phyloP scores from a whole-genome alignment of 2,797 vertebrate species.

The Chaunax sp. region DNA sequence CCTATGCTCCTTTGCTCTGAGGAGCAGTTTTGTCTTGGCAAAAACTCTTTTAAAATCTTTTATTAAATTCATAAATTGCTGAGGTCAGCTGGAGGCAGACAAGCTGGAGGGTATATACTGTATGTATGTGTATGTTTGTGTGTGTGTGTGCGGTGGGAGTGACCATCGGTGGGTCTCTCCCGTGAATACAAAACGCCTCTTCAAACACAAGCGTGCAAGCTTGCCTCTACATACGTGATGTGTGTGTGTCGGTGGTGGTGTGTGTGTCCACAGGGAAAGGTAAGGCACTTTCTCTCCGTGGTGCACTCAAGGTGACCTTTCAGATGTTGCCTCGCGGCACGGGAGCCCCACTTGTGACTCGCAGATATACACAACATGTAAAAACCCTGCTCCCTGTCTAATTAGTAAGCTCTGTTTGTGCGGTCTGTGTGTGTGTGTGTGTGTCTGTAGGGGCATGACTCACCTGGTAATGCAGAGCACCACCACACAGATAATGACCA shows the following conservation, averaged over 20 bases:
- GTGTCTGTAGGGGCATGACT: conserved; percentile 66
- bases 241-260: conserved; percentile 22
- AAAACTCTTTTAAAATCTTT: conserved; percentile 71
- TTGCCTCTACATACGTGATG: conserved; percentile 23
- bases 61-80: conserved; percentile 81
- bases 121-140: neutral
- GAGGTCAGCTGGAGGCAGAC: conserved; percentile 63
- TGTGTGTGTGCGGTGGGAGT: conserved; percentile 7
- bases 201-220: conserved; percentile 31
- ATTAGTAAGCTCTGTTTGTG: conserved; percentile 36
- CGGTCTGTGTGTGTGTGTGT: conserved; percentile 21
- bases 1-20: conserved; percentile 39
- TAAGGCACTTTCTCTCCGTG: conserved; percentile 27
- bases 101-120: conserved; percentile 31
- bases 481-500: conserved; percentile 98
- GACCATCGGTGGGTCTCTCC: conserved; percentile 20
- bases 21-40: conserved; percentile 58
- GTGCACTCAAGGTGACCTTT: conserved; percentile 63
- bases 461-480: conserved; percentile 99
- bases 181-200: conserved; percentile 47
- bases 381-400: conserved; percentile 27
- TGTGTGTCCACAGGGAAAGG: conserved; percentile 18
- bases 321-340: conserved; percentile 39
- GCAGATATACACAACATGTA: conserved; percentile 17
- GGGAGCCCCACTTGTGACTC: conserved; percentile 28